These are phyloP conservation scores for Enteromius viviparus DNA, from an alignment of 2,797 vertebrate genomes.

Conservation along the genomic window DNA sequence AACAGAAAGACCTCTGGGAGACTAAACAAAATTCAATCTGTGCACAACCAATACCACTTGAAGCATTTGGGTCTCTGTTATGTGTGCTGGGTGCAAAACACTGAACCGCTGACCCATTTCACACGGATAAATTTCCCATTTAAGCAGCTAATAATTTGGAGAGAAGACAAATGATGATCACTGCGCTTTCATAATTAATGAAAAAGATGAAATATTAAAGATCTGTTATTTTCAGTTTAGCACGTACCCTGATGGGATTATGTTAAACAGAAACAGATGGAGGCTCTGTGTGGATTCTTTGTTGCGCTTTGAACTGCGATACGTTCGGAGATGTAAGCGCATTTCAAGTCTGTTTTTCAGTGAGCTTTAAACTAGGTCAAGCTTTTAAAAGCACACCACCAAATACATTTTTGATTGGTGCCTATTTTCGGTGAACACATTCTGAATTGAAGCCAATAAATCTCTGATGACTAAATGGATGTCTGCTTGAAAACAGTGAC, in stretches of 20 bases:
- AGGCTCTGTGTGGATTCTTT: constrained; percentile 31
- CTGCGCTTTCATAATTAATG: constrained; percentile 38
- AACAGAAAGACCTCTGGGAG: not conserved
- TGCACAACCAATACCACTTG: not conserved
- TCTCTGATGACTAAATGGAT: not conserved
- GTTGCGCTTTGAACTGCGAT: constrained; percentile 46
- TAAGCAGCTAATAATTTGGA: constrained; percentile 24
- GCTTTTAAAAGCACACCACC: constrained; percentile 20
- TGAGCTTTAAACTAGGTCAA: constrained; percentile 42
- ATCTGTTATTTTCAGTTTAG: constrained; percentile 37
- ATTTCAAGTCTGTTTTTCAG: constrained; percentile 34
- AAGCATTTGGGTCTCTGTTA: not conserved
- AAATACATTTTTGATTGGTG: constrained; percentile 10
- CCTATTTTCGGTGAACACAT: constrained; percentile 20
- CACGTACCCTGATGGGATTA: constrained; percentile 29
- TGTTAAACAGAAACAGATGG: constrained; percentile 44
- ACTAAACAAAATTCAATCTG: not conserved
- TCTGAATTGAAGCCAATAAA: constrained; percentile 18
- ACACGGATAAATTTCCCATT: not conserved
- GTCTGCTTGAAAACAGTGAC: constrained; percentile 12
- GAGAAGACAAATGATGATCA: constrained; percentile 20
- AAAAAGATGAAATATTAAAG: constrained; percentile 44
- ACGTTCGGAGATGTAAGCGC: constrained; percentile 33
- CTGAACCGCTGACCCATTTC: not conserved
- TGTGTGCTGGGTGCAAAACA: not conserved